Conservation (phyloP, 1,140 invertebrate genomes). For the Laodelphax striatellus region DNA sequence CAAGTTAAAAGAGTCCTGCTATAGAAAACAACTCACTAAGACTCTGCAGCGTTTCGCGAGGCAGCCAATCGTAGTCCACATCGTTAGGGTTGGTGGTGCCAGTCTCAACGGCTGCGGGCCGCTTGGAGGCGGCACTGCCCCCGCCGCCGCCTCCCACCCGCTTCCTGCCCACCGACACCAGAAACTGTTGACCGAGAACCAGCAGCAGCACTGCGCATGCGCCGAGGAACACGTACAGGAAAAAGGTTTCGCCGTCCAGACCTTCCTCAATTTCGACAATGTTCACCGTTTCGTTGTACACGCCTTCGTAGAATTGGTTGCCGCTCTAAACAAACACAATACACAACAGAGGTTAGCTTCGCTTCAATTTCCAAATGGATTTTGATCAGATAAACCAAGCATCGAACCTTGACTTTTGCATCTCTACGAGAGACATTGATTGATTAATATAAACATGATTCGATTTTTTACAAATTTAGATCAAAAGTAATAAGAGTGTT, state of each 20-base stretch:
- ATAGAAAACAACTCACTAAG: constrained; percentile 52
- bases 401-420: no score
- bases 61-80: constrained; percentile 97
- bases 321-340: constrained; percentile 43
- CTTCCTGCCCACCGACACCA: constrained; percentile 62
- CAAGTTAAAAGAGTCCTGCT: no score
- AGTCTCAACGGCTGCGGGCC: constrained; percentile 49
- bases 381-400: no score
- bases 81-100: constrained; percentile 79
- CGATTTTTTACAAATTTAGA: no score
- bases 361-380: no score
- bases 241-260: constrained; percentile 95
- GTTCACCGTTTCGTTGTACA: constrained; percentile 98
- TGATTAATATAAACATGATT: no score
- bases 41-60: constrained; percentile 73
- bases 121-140: constrained; percentile 40
- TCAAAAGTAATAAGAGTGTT: no score
- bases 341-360: neutral
- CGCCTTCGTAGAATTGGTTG: constrained; percentile 67
- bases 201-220: constrained; percentile 78
- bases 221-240: constrained; percentile 88
- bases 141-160: constrained; percentile 31
- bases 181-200: constrained; percentile 81
- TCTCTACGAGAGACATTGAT: no score
- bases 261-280: constrained; percentile 94